Base-by-base conservation (phyloP, 2,113 vertebrate genomes). In the human (Homo sapiens) region DNA sequence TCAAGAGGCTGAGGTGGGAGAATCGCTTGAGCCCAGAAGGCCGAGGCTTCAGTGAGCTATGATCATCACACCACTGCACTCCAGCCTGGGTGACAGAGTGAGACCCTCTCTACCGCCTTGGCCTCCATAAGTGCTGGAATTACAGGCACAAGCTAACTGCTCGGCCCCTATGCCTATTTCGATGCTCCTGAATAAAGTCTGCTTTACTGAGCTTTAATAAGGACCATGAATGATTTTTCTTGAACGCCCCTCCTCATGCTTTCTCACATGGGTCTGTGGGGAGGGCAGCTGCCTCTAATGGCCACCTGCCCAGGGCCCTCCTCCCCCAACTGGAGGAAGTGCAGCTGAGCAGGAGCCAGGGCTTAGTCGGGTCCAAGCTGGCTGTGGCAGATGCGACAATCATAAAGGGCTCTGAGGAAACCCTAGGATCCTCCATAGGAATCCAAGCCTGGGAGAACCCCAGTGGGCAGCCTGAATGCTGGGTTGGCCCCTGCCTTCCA, bases 321-420 rank as follows among this genome's bases (percentile, higher is more conserved):
- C 50, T 85, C 25, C 50, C 68, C 64, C 30, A 84, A 48, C 81
- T 38, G 59, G 61, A 90, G 25, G 48, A 91, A 55, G 48, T n/a
- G 17, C 18, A 8, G 27, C 80, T 91, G 50, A 84, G 40, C n/a
- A 57, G 8, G 70, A 82, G 48, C 43, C 27, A 50, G 66, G 73
- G 59, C 52, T 59, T 48, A 40, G n/a, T 38, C 55, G 16, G 30
- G n/a, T 52, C 32, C 27, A 30, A 22, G 32, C 48, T 32, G 57
- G 59, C 68, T 72, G 50, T 27, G 16, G 40, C 79, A 50, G 80
- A 85, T 61, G 50, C 5, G 17, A 86, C 52, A 80, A 59, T 55
- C 30, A 48, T 52, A 73, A 92, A 95, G 27, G 38, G 80, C 70
- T 85, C 55, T 68, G 30, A 43, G 68, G 89, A 85, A 96, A 96